Percentiles rank a stretch among this genome's conserved stretches.
These are phyloP conservation scores for Drosophila chauvacae DNA, from an alignment of 1,140 invertebrate species.

Conservation along the genomic window DNA sequence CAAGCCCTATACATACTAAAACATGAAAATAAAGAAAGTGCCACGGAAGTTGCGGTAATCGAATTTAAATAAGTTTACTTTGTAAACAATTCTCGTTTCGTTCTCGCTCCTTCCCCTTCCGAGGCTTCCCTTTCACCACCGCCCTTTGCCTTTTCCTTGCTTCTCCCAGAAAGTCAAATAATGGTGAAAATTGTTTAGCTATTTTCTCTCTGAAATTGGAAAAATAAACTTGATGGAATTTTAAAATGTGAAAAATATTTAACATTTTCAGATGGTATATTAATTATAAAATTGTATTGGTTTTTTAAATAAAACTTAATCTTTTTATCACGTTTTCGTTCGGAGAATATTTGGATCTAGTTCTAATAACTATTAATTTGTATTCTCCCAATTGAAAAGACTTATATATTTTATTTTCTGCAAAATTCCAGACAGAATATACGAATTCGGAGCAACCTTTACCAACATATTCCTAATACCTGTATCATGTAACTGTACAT, in stretches of 20 bases:
- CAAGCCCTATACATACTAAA: slow-evolving; percentile 46
- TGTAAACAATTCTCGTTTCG: slow-evolving; percentile 71
- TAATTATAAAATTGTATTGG: neutral
- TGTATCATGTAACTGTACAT: no score
- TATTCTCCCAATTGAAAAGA: no score
- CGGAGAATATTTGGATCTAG: no score
- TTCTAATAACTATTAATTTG: no score
- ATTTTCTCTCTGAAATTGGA: neutral
- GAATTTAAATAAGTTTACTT: slow-evolving; percentile 83
- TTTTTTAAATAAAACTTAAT: neutral
- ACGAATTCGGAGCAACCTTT: neutral
- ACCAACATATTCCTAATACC: neutral
- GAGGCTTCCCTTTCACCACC: neutral
- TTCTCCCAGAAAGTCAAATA: slow-evolving; percentile 41
- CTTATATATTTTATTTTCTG: no score
- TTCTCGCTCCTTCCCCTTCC: slow-evolving; percentile 3
- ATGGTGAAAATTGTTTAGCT: slow-evolving; percentile 8
- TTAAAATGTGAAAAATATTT: neutral
- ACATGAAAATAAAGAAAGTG: slow-evolving; percentile 56
- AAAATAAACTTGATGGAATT: neutral
- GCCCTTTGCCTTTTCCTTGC: neutral
- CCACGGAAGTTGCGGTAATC: slow-evolving; percentile 78
- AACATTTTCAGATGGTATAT: neutral
- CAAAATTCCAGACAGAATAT: no score
- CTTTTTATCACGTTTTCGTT: no score